Conservation (phyloP, 2,797 vertebrate species). For the Anolis apletophallus region DNA sequence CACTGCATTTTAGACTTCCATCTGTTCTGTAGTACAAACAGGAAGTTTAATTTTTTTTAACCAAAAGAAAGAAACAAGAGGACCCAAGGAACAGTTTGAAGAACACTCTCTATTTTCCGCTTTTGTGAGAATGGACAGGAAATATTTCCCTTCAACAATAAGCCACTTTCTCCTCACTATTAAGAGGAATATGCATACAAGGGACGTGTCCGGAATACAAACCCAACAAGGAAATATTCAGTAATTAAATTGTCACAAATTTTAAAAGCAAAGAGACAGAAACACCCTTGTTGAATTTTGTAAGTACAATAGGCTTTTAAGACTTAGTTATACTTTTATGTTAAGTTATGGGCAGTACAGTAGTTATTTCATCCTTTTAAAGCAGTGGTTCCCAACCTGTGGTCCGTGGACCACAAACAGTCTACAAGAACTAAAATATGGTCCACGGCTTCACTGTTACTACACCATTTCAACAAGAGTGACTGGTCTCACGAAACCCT, state of each 20-base stretch:
- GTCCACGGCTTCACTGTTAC: too few species aligned
- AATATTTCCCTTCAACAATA: slow-evolving; percentile 53
- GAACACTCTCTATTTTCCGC: slow-evolving; percentile 23
- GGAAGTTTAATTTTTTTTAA: slow-evolving; percentile 51
- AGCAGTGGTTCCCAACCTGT: too few species aligned
- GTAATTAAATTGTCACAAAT: slow-evolving; percentile 14
- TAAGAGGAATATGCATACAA: slow-evolving; percentile 43
- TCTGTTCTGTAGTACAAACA: slow-evolving; percentile 20
- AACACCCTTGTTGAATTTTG: not conserved
- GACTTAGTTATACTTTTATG: not conserved
- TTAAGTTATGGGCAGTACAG: not conserved
- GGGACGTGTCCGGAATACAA: slow-evolving; percentile 42
- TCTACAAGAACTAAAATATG: too few species aligned
- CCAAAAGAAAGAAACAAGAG: too few species aligned
- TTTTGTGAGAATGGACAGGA: slow-evolving; percentile 49
- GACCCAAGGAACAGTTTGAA: not conserved
- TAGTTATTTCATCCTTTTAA: not conserved
- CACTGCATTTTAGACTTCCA: slow-evolving; percentile 19
- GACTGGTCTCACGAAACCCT: too few species aligned
- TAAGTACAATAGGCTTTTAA: slow-evolving; percentile 17
- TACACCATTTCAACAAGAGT: too few species aligned
- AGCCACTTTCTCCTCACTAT: slow-evolving; percentile 38
- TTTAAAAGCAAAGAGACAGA: slow-evolving; percentile 7
- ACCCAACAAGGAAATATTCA: slow-evolving; percentile 10
- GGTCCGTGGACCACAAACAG: too few species aligned